Evolutionary conservation across 2,888 invertebrate species (phyloP).

Genomic region (Tetranychus truncatus): DNA sequence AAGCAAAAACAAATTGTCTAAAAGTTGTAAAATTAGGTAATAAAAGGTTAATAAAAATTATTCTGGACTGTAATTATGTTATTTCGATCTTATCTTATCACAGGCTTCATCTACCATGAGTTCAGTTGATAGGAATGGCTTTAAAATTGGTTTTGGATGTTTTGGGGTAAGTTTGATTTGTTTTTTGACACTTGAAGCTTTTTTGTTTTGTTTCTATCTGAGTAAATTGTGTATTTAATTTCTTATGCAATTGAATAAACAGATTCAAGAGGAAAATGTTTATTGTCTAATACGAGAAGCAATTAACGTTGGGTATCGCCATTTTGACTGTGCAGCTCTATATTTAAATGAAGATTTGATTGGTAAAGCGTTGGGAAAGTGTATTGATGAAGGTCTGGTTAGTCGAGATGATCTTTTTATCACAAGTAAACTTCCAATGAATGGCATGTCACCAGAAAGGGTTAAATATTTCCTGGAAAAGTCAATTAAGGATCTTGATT

Average conservation of each 20-base stretch:
- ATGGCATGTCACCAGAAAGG: neutral
- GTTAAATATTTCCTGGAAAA: constrained; percentile 35
- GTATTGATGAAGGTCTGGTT: constrained; percentile 29
- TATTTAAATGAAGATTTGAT: constrained; percentile 33
- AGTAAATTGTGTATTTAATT: neutral
- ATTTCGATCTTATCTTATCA: no score
- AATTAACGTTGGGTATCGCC: constrained; percentile 30
- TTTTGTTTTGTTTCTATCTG: neutral
- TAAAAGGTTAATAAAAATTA: no score
- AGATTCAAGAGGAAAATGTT: neutral
- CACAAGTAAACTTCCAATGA: constrained; percentile 36
- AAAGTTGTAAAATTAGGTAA: no score
- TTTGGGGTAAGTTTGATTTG: neutral
- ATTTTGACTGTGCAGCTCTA: constrained; percentile 32
- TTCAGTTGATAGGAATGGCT: neutral
- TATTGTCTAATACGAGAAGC: neutral
- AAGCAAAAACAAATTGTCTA: no score
- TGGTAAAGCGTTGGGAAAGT: constrained; percentile 31
- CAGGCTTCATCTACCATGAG: no score
- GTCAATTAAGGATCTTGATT: constrained; percentile 51
- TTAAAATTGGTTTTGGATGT: neutral
- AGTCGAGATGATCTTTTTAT: constrained; percentile 33
- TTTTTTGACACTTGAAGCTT: neutral
- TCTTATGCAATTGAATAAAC: neutral
- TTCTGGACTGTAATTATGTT: no score